Evolutionary conservation across 2,113 vertebrate species (phyloP).

Genomic region (Trichechus manatus): DNA sequence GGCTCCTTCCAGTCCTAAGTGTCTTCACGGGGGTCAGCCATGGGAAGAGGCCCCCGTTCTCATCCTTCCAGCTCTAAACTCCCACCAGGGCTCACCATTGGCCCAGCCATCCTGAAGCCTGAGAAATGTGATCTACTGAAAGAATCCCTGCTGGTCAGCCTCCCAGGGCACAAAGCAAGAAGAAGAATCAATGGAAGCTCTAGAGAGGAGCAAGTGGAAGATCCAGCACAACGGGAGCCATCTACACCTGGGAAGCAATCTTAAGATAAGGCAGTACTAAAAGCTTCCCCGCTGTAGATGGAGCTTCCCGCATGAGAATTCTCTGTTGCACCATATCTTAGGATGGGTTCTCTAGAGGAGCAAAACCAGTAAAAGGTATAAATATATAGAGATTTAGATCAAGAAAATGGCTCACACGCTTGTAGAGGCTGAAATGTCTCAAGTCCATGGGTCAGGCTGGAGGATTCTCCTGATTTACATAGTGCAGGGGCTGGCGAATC

Average conservation of each 20-base stretch:
- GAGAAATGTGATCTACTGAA: no score
- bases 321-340: accelerated
- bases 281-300: background rate
- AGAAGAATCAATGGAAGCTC: no score
- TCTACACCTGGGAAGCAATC: background rate
- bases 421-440: no score
- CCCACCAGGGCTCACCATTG: background rate
- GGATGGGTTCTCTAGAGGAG: no score
- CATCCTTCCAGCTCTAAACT: background rate
- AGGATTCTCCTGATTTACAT: no score
- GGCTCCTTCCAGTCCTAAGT: background rate
- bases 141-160: accelerated
- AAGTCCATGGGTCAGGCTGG: no score
- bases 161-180: background rate
- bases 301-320: background rate
- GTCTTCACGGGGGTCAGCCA: background rate
- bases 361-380: no score
- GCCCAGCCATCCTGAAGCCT: background rate
- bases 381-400: no score
- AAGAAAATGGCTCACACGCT: no score
- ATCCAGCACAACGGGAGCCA: background rate
- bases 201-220: background rate
- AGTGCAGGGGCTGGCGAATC: no score
- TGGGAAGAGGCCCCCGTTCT: no score
- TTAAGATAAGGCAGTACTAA: accelerated